Conservation (phyloP, 2,888 invertebrate genomes). For the Archips xylosteana region DNA sequence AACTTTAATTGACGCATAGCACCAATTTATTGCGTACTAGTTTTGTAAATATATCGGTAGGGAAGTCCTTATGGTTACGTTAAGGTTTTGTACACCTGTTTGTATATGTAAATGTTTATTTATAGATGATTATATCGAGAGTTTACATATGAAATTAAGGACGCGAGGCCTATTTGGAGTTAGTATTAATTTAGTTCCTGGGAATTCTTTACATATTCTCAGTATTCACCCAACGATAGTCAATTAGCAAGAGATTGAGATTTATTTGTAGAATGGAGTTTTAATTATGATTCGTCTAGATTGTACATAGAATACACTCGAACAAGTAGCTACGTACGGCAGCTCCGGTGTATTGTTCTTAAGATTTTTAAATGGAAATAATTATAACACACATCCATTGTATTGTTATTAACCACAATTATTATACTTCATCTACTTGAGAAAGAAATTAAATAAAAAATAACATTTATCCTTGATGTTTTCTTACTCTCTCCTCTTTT, state of each 20-base stretch:
- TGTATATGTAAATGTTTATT: conserved; percentile 83
- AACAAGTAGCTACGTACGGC: conserved; percentile 51
- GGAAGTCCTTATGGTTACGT: conserved; percentile 70
- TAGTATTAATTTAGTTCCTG: conserved; percentile 75
- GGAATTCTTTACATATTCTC: conserved; percentile 66
- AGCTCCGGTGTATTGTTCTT: conserved; percentile 57
- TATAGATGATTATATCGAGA: conserved; percentile 69
- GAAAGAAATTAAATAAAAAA: conserved; percentile 69
- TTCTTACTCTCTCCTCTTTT: not conserved
- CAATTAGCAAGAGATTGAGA: conserved; percentile 82
- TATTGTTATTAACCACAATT: conserved; percentile 74
- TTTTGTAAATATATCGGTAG: conserved; percentile 70
- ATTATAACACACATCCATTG: conserved; percentile 67
- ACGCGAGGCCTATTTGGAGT: conserved; percentile 70
- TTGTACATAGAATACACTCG: conserved; percentile 70
- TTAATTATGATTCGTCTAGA: conserved; percentile 65
- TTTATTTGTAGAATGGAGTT: conserved; percentile 75
- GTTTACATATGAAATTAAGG: conserved; percentile 61
- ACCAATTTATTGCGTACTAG: conserved; percentile 62
- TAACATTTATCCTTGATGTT: conserved; percentile 46
- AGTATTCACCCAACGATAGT: conserved; percentile 85
- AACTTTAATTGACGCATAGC: conserved; percentile 53
- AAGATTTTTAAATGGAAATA: conserved; percentile 61
- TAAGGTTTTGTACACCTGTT: conserved; percentile 80
- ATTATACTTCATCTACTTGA: conserved; percentile 75